phyloP scores from a whole-genome alignment of 2,113 vertebrate species.

The Stegostoma tigrinum region DNA sequence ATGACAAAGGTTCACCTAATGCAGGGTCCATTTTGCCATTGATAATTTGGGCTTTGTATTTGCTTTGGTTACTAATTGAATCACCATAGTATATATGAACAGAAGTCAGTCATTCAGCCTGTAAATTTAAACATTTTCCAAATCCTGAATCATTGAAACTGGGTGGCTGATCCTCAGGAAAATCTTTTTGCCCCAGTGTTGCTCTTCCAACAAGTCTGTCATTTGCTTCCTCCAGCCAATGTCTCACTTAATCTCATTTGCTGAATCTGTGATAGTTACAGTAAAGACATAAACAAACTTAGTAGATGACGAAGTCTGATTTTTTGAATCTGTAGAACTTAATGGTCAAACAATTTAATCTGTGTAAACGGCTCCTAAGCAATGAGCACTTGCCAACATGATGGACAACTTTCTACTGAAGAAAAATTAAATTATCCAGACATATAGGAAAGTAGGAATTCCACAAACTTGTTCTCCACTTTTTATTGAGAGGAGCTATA shows the following conservation, averaged over 20 bases:
- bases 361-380: not conserved
- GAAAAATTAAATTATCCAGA: not conserved
- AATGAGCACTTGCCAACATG: not conserved
- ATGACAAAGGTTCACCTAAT: not conserved
- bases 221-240: not conserved
- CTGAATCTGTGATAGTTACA: not conserved
- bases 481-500: constrained; percentile 16
- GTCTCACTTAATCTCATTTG: not conserved
- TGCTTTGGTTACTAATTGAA: not conserved
- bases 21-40: not conserved
- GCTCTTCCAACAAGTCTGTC: not conserved
- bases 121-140: not conserved
- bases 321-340: not conserved
- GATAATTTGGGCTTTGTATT: not conserved
- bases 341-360: constrained; percentile 8
- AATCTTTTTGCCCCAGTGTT: not conserved
- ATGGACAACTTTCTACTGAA: constrained; percentile 24
- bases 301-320: not conserved
- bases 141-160: not conserved
- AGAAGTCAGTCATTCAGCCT: too few species aligned
- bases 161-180: not conserved
- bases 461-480: not conserved
- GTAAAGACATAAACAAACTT: not conserved
- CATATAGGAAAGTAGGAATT: not conserved
- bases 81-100: not conserved